A percentile compares a stretch with the other conserved stretches of the same genome.
Conservation (phyloP, 2,797 vertebrate genomes). For the Bryconaethiops microstoma region DNA sequence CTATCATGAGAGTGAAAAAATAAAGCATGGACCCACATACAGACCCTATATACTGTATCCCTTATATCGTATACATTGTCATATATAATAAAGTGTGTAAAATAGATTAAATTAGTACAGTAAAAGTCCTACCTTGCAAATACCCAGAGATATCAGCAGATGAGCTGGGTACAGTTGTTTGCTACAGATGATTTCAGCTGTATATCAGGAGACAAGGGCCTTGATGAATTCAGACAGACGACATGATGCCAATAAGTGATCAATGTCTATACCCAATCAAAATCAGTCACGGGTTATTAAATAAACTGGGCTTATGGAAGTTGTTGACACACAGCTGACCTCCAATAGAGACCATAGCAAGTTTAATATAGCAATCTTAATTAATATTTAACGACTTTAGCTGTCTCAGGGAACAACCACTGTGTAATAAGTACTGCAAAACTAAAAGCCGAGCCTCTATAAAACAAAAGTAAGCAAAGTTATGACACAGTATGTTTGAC, state of each 20-base stretch:
- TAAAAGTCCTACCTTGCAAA: no score
- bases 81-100: not conserved
- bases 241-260: not conserved
- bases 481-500: not conserved
- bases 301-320: not conserved
- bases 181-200: not conserved
- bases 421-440: not conserved
- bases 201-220: not conserved
- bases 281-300: not conserved
- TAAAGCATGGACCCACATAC: no score
- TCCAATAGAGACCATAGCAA: not conserved
- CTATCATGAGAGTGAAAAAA: no score
- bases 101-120: not conserved
- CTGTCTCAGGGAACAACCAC: not conserved
- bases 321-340: not conserved
- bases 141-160: not conserved
- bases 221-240: not conserved
- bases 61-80: no score
- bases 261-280: not conserved
- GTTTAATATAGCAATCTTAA: not conserved
- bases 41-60: no score
- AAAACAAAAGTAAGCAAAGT: not conserved
- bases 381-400: no score
- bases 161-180: not conserved
- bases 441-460: no score